Evolutionary conservation across 2,888 invertebrate genomes (phyloP).

Genomic region (Hermaeophaga mercurialis): DNA sequence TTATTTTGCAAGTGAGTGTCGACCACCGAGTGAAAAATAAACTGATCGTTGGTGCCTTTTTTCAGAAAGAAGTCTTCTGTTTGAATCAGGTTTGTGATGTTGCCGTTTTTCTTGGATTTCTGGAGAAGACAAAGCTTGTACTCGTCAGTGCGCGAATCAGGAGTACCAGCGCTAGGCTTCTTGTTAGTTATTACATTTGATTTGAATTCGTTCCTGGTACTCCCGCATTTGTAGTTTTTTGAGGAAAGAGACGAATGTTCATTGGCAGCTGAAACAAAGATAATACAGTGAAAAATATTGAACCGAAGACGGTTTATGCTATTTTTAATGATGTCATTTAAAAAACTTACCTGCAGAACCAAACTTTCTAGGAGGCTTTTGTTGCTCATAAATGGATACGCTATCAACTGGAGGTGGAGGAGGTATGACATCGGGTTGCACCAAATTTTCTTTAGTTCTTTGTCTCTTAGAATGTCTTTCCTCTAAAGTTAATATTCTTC

Average conservation of each 20-base stretch:
- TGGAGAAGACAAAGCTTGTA: slow-evolving; percentile 41
- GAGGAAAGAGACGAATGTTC: slow-evolving; percentile 58
- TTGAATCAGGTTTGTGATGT: slow-evolving; percentile 39
- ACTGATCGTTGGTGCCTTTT: slow-evolving; percentile 49
- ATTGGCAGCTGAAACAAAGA: slow-evolving; percentile 41
- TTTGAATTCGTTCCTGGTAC: slow-evolving; percentile 55
- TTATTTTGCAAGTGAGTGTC: slow-evolving; percentile 37
- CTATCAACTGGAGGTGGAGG: slow-evolving; percentile 64
- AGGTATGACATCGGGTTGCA: slow-evolving; percentile 73
- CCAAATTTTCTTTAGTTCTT: slow-evolving; percentile 60
- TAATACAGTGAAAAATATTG: slow-evolving; percentile 4
- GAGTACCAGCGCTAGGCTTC: slow-evolving; percentile 36
- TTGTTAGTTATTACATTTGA: slow-evolving; percentile 13
- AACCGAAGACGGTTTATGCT: background rate
- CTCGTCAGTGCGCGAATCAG: slow-evolving; percentile 34
- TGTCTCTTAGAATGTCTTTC: slow-evolving; percentile 76
- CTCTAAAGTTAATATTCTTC: slow-evolving; percentile 72
- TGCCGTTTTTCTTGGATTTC: slow-evolving; percentile 39
- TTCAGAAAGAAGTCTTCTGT: slow-evolving; percentile 44
- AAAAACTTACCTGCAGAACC: slow-evolving; percentile 42
- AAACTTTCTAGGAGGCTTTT: slow-evolving; percentile 64
- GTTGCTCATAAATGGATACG: slow-evolving; percentile 64
- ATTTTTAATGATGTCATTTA: too few relatives aligned
- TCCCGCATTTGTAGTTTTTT: slow-evolving; percentile 74
- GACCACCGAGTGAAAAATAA: slow-evolving; percentile 46